A percentile compares a stretch with the other conserved stretches of the same genome.
These are phyloP conservation scores for Bruchidius siliquastri DNA, from an alignment of 2,888 invertebrate genomes.

Conservation along the genomic window DNA sequence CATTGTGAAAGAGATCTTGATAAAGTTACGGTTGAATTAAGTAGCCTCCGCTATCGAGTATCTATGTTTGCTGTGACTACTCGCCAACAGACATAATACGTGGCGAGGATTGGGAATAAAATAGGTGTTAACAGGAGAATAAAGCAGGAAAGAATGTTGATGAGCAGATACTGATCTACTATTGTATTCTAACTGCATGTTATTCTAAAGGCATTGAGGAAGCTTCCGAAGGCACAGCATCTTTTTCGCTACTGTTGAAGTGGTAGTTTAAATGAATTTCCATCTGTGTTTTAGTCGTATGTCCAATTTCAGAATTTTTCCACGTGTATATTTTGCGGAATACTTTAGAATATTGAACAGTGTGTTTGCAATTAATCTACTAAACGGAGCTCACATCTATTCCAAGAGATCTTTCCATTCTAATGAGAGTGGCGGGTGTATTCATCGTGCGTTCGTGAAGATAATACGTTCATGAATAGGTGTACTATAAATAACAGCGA, in stretches of 20 bases:
- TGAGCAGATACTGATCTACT: background rate
- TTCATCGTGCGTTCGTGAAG: background rate
- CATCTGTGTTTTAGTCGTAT: too few species aligned
- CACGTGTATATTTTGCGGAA: too few species aligned
- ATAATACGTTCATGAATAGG: background rate
- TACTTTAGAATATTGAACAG: background rate
- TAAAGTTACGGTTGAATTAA: background rate
- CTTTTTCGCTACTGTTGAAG: too few species aligned
- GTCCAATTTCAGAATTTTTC: too few species aligned
- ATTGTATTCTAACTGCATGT: background rate
- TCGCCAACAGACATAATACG: background rate
- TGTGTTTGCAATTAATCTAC: background rate
- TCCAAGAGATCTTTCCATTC: background rate
- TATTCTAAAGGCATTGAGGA: background rate
- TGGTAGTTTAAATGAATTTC: too few species aligned
- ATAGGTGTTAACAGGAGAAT: background rate
- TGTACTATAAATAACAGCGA: background rate
- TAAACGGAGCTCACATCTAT: background rate
- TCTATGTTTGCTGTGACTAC: background rate
- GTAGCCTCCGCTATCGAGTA: background rate
- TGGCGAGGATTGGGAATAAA: background rate
- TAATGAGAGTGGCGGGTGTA: background rate
- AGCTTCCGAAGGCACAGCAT: background rate
- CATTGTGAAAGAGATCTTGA: constrained; percentile 2
- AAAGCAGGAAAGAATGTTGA: background rate